A percentile compares a stretch with the other conserved stretches of the same genome.
Conservation (phyloP, 2,113 vertebrate genomes). For the Etheostoma cragini region DNA sequence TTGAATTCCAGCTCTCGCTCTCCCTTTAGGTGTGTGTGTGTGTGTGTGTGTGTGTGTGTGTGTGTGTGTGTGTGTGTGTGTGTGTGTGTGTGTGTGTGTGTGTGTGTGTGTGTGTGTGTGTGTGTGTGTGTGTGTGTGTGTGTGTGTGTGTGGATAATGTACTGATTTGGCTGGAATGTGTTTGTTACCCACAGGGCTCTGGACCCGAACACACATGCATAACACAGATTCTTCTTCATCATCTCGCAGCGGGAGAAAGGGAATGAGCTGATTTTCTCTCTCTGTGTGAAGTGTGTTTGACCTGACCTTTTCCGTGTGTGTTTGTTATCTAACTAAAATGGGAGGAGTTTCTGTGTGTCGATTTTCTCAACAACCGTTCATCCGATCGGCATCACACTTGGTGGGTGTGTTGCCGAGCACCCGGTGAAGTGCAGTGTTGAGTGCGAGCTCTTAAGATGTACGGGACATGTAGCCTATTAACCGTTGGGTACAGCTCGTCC, state of each 20-base stretch:
- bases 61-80: conserved; percentile 41
- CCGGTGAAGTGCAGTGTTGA: too few species aligned
- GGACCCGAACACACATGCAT: conserved; percentile 44
- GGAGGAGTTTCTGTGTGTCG: too few species aligned
- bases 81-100: conserved; percentile 39
- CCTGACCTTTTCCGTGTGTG: conserved; percentile 19
- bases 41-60: conserved; percentile 26
- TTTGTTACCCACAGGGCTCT: conserved; percentile 66
- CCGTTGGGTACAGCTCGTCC: too few species aligned
- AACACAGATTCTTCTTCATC: conserved; percentile 46
- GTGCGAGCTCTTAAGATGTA: too few species aligned
- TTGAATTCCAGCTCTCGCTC: conserved; percentile 60
- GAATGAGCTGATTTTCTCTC: conserved; percentile 28
- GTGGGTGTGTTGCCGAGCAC: too few species aligned
- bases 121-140: conserved; percentile 26
- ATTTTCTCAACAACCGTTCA: too few species aligned
- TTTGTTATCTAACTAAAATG: too few species aligned
- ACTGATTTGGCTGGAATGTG: conserved; percentile 74
- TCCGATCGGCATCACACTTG: too few species aligned
- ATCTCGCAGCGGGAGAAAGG: conserved; percentile 39
- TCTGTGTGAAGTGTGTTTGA: conserved; percentile 30
- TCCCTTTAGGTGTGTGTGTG: conserved; percentile 45
- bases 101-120: conserved; percentile 21
- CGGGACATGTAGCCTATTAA: too few species aligned
- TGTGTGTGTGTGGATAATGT: conserved; percentile 66